Conservation (phyloP, 2,797 vertebrate genomes). For the Phataginus tetradactyla region DNA sequence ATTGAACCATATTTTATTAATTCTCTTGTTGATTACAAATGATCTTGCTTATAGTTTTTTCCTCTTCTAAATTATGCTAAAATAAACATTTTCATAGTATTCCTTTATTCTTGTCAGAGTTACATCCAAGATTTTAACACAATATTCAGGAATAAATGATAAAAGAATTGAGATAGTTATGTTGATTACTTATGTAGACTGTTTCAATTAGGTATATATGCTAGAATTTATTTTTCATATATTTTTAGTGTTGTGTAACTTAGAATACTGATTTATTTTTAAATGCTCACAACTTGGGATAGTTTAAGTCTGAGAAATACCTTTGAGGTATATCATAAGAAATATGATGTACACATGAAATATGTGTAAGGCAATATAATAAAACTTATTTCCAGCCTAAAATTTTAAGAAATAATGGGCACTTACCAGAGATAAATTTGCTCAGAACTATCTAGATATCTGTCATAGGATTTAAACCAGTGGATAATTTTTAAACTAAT, state of each 20-base stretch:
- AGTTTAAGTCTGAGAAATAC: background rate
- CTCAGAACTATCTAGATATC: background rate
- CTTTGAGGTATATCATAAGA: background rate
- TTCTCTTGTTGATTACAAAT: background rate
- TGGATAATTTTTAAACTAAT: background rate
- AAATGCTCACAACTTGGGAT: background rate
- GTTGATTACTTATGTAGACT: background rate
- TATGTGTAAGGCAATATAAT: background rate
- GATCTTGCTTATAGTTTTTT: background rate
- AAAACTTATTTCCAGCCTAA: background rate
- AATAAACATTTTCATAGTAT: background rate
- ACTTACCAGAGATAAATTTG: background rate
- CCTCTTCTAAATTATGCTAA: background rate
- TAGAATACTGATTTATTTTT: background rate
- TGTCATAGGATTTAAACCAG: background rate
- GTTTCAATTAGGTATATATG: background rate
- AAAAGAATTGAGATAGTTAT: background rate
- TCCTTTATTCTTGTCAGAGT: background rate
- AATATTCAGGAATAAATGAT: background rate
- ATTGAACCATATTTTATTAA: background rate
- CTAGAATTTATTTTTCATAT: background rate
- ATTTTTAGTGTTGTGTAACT: background rate
- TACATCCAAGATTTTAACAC: background rate
- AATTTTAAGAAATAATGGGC: background rate
- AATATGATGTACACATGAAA: background rate